Conservation (phyloP, 2,888 invertebrate genomes). For the Coremacera marginata region DNA sequence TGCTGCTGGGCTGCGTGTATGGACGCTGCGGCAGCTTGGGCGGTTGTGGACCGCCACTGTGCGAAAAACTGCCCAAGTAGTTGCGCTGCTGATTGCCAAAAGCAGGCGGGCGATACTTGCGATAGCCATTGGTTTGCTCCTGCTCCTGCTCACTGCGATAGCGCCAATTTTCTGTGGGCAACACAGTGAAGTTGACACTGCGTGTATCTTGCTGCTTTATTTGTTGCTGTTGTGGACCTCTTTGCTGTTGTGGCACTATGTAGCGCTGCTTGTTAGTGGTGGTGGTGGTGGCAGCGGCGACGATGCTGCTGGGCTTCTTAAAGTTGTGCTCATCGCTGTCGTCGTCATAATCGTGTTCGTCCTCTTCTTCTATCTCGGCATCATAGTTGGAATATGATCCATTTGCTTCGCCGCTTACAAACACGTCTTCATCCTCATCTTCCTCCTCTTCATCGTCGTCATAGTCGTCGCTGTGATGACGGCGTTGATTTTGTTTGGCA, state of each 20-base stretch:
- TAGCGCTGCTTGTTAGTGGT: conserved; percentile 34
- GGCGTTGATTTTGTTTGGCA: conserved; percentile 42
- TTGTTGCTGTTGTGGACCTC: conserved; percentile 53
- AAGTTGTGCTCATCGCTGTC: conserved; percentile 5
- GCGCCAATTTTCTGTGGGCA: conserved; percentile 64
- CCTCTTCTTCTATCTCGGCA: conserved; percentile 48
- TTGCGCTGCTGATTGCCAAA: conserved; percentile 36
- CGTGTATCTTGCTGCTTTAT: conserved; percentile 22
- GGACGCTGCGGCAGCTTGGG: conserved; percentile 30
- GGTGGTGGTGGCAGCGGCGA: not conserved
- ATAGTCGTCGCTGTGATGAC: conserved; percentile 15
- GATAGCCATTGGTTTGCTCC: conserved; percentile 49
- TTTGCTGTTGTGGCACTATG: conserved; percentile 46
- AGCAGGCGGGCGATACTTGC: conserved; percentile 56
- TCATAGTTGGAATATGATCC: conserved; percentile 45
- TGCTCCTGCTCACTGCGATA: conserved; percentile 58
- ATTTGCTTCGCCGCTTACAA: conserved; percentile 46
- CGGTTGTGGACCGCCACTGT: conserved; percentile 51
- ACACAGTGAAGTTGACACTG: conserved; percentile 39
- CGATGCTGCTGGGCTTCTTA: not conserved
- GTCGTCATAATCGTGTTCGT: conserved; percentile 45
- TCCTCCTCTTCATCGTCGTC: conserved; percentile 38
- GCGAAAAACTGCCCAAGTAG: conserved; percentile 60
- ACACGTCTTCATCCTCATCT: conserved; percentile 53
- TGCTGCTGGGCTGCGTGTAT: conserved; percentile 45